Evolutionary conservation across 2,888 invertebrate genomes (phyloP).

Genomic region (Chloroclysta siterata): DNA sequence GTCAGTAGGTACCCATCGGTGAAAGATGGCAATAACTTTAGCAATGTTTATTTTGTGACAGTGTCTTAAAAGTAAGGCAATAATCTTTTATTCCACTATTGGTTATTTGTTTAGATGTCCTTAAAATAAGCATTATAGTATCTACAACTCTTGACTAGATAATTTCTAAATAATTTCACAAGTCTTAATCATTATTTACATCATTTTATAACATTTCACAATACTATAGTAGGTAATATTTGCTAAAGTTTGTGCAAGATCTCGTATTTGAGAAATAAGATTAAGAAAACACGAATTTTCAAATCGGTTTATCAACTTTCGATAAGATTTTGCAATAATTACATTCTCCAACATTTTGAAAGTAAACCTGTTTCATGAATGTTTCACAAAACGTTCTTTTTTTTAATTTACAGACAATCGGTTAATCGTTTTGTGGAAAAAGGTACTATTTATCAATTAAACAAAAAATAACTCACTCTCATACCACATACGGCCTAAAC

Average conservation of each 20-base stretch:
- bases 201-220: background rate
- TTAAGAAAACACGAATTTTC: background rate
- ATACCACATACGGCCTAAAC: constrained; percentile 84
- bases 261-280: too few species aligned
- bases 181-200: background rate
- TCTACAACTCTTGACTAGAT: constrained; percentile 25
- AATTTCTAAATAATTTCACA: background rate
- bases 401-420: background rate
- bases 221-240: too few species aligned
- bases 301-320: background rate
- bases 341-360: too few species aligned
- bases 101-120: background rate
- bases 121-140: background rate
- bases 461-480: constrained; percentile 68
- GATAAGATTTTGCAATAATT: too few species aligned
- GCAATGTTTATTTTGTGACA: too few species aligned
- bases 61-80: too few species aligned
- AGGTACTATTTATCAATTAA: background rate
- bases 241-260: too few species aligned
- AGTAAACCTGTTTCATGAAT: background rate
- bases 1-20: too few species aligned
- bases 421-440: background rate
- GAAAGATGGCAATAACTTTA: too few species aligned
- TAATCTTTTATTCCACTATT: background rate
- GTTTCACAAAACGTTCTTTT: background rate